Conservation (phyloP, 1,140 invertebrate species). For the Hyphantria cunea region DNA sequence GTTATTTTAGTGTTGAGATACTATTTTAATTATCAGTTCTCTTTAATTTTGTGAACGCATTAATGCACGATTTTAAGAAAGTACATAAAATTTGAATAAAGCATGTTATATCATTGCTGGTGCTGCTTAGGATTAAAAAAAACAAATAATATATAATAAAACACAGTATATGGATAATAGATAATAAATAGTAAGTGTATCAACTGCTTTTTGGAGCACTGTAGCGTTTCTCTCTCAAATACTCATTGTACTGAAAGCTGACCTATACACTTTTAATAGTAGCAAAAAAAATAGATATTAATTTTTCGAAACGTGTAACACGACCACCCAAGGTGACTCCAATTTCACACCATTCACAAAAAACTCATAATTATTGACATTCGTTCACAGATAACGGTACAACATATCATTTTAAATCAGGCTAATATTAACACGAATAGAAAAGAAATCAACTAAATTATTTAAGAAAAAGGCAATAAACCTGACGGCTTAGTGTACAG, state of each 20-base stretch:
- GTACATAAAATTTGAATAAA: too few species aligned
- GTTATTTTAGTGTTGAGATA: not conserved
- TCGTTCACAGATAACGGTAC: constrained; percentile 55
- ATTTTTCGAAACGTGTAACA: not conserved
- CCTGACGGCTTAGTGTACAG: constrained; percentile 13
- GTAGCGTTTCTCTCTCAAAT: too few species aligned
- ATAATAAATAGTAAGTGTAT: too few species aligned
- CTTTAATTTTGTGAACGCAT: not conserved
- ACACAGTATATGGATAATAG: too few species aligned
- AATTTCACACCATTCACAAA: constrained; percentile 43
- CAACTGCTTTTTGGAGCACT: too few species aligned
- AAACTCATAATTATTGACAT: constrained; percentile 46
- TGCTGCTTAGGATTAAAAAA: too few species aligned
- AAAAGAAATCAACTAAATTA: constrained; percentile 38
- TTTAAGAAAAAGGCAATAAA: constrained; percentile 18
- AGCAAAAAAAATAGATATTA: not conserved
- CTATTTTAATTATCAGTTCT: constrained; percentile 1
- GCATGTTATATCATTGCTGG: too few species aligned
- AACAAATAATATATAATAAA: too few species aligned
- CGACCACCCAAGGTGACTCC: constrained; percentile 12
- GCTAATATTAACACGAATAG: constrained; percentile 57
- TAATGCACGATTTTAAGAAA: not conserved
- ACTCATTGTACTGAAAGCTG: too few species aligned
- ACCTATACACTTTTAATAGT: not conserved
- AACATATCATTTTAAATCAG: constrained; percentile 41